Conservation (phyloP, 35 echinoderm and acorn worm genomes). For the Diadema setosum region DNA sequence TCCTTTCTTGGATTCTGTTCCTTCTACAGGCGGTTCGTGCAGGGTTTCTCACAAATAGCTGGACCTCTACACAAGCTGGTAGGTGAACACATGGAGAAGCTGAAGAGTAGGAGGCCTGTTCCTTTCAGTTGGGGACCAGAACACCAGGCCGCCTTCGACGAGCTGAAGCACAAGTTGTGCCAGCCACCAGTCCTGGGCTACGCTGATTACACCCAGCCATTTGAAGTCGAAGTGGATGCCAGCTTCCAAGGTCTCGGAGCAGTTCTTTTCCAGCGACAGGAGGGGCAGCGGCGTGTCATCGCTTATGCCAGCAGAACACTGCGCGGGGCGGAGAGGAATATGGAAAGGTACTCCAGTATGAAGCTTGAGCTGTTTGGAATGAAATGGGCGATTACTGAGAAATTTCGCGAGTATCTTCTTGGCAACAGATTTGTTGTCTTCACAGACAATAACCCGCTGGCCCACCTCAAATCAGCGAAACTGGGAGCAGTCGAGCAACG, state of each 20-base stretch:
- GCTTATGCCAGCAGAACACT: conserved; percentile 58
- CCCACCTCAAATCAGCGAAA: conserved; percentile 30
- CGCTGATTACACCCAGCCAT: conserved; percentile 41
- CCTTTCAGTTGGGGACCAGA: conserved; percentile 24
- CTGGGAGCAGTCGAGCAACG: conserved; percentile 41
- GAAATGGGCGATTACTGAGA: conserved; percentile 68
- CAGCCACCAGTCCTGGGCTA: conserved; percentile 65
- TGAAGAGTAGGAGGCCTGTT: background rate
- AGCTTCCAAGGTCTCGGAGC: conserved; percentile 22
- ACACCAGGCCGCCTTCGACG: conserved; percentile 38
- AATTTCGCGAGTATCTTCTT: conserved; percentile 64
- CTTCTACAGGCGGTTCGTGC: conserved; percentile 37
- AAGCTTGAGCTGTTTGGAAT: conserved; percentile 69
- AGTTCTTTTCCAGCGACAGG: conserved; percentile 48
- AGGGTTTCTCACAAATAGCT: conserved; percentile 30
- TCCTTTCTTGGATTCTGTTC: conserved; percentile 54
- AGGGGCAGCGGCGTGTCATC: conserved; percentile 16
- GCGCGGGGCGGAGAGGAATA: conserved; percentile 19
- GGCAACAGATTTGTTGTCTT: conserved; percentile 42
- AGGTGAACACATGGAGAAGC: background rate
- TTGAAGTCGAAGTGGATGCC: conserved; percentile 55
- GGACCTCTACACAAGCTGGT: background rate
- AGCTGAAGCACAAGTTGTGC: conserved; percentile 28
- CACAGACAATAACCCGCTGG: conserved; percentile 46
- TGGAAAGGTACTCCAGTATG: conserved; percentile 47